Percentiles rank a stretch among this genome's conserved stretches.
Evolutionary conservation across 2,113 vertebrate species (phyloP).

Genomic region (Panthera leo): DNA sequence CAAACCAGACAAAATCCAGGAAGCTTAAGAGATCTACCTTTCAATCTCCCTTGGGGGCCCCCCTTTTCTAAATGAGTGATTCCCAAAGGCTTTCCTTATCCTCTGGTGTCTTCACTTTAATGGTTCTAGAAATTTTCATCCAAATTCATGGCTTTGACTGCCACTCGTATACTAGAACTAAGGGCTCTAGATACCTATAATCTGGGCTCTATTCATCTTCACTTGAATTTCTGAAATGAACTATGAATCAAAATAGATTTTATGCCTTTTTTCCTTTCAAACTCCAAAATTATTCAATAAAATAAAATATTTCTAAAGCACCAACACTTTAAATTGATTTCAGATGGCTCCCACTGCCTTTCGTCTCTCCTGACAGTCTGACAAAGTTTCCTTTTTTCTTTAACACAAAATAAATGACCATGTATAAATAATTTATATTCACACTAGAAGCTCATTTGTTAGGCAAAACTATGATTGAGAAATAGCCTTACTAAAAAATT

Average conservation of each 20-base stretch:
- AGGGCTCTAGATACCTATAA: not conserved
- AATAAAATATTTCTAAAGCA: not conserved
- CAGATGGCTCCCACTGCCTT: not conserved
- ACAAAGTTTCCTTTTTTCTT: not conserved
- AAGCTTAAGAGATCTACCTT: not conserved
- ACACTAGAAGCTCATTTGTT: not conserved
- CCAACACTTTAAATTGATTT: not conserved
- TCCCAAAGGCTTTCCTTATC: not conserved
- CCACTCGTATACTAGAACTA: not conserved
- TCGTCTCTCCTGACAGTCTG: not conserved
- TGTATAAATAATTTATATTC: not conserved
- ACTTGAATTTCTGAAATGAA: not conserved
- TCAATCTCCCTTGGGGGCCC: not conserved
- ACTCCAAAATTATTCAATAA: not conserved
- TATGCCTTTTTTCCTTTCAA: not conserved
- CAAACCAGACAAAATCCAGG: not conserved
- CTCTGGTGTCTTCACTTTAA: not conserved
- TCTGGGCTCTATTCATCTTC: not conserved
- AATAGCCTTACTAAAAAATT: not conserved
- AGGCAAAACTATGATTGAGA: not conserved
- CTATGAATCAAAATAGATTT: not conserved
- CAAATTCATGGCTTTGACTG: not conserved
- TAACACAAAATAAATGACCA: not conserved
- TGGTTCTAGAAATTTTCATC: not conserved
- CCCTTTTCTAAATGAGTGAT: not conserved